Evolutionary conservation across 2,797 vertebrate genomes (phyloP), one percentile per base, ranked within the genome.

Genomic region (Tokudaia tokunoshimensis): DNA sequence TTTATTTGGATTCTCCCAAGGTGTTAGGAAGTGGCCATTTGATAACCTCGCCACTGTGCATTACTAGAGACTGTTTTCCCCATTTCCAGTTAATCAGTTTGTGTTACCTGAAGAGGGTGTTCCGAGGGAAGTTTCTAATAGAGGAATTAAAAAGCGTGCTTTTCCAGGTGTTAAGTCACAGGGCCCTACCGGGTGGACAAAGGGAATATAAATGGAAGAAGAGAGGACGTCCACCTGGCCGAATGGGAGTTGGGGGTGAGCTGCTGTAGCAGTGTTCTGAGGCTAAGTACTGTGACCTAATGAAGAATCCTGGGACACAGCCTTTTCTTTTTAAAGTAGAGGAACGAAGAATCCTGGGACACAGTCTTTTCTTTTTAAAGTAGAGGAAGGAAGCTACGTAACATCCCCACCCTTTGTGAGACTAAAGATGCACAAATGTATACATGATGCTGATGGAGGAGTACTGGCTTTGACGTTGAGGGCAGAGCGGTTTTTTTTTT

Each of bases 81-180:
- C 76, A 63, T 65, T 97, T 96, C 89, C 37, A 95, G 84, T 86
- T 93, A 93, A 93, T 94, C 92, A 97, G 91, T 97, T 96, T 97
- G 86, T 65, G 57, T 95, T 96, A 97, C 94, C 55, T 89, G 83
- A 76, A 97, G 91, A 95, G 84, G 84, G 67, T 72, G 80, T 94
- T 84, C 89, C 44, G 63, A 94, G 82, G 50, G 91, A 84, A 95
- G 75, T 91, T 96, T 89, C 96, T 96, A 96, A 90, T 4, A 63
- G 41, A 83, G 76, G 59, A 83, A 95, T 37, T 76, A 74, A 94
- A 92, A 92, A 86, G 78, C n/a, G 41, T 55, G 82, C 52, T 96
- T 89, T 85, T n/a, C 80, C 91, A 92, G 81, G 96, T 96, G 94
- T 95, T 96, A 87, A 52, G 67, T 67, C 88, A 84, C 19, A 79